Percentiles rank a stretch among this genome's conserved stretches.
These are phyloP conservation scores for Alces alces DNA, from an alignment of 2,113 vertebrate species.

Conservation along the genomic window DNA sequence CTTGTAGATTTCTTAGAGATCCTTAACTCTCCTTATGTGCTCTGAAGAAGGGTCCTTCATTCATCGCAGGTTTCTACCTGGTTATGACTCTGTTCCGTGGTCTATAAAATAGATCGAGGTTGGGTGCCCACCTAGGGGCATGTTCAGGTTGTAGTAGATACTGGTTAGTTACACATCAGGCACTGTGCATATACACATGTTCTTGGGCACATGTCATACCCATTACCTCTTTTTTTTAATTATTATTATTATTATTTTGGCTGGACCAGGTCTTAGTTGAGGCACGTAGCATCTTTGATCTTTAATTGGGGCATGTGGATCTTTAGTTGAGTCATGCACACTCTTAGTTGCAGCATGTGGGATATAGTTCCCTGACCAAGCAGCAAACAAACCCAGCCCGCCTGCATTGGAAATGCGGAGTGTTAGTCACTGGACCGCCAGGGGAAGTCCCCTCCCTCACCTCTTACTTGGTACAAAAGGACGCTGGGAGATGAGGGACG, in stretches of 20 bases:
- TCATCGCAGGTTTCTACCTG: rapidly evolving
- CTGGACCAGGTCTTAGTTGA: neutral
- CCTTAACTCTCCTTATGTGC: rapidly evolving
- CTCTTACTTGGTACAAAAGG: rapidly evolving
- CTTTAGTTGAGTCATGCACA: neutral
- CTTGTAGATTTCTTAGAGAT: neutral
- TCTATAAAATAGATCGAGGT: neutral
- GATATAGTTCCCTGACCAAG: neutral
- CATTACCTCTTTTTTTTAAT: neutral
- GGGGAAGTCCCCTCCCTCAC: neutral
- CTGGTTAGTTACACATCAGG: rapidly evolving
- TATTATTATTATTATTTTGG: neutral
- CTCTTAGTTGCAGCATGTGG: neutral
- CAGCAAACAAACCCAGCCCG: neutral
- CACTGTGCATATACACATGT: rapidly evolving
- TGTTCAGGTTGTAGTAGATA: rapidly evolving
- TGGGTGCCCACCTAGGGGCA: rapidly evolving
- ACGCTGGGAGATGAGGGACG: no score
- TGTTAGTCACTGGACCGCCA: neutral
- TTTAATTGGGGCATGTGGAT: neutral
- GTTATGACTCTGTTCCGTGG: neutral
- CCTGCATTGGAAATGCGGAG: rapidly evolving
- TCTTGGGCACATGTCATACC: no score
- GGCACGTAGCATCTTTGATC: neutral
- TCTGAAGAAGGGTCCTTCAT: neutral